Evolutionary conservation across 2,113 vertebrate genomes (phyloP), one percentile per base, ranked within the genome.

Genomic region (Lichenostomus cassidix): DNA sequence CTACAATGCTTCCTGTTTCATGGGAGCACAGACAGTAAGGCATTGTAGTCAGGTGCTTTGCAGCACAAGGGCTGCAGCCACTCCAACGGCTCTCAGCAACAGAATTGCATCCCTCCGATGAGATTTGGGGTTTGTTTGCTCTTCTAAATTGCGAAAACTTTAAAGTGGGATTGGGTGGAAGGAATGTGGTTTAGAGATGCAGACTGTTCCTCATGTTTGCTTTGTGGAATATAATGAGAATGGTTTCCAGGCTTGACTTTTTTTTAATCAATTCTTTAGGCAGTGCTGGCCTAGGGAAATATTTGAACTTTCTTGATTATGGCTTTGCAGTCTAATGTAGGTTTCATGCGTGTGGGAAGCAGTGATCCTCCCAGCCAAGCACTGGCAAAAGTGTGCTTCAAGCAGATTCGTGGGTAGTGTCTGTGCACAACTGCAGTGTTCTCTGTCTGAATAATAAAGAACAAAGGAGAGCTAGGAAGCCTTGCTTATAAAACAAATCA

Each of bases 41-140:
- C 94, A 83, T 95, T 97, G 94, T 96, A 90, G 85, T 95, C 93
- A 91, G 88, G 35, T 58, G 95, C 90, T 90, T 83, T 75, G 90
- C 88, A 89, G 88, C 90, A 92, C 91, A 85, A 90, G 92, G 90
- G 78, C 85, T 90, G 79, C 87, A 92, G 78, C 93, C 75, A 68
- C 87, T 86, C 85, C 86, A 77, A 24, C 64, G 65, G 56, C 92
- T 94, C 93, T 89, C 28, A 55, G 88, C 89, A 65, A 24, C 33
- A 46, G 90, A 95, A 94, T 42, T 77, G 67, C 75, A 55, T 68
- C 55, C 75, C 55, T 44, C 33, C 9, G 33, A 86, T 89, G 69
- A 89, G 92, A 75, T 75, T 5, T 25, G 25, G 73, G 64, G 39
- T 27, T 91, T 89, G 83, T 96, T 92, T 89, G 86, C 78, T 70